phyloP scores from a whole-genome alignment of 2,113 vertebrate genomes.

The Rafetus swinhoei region DNA sequence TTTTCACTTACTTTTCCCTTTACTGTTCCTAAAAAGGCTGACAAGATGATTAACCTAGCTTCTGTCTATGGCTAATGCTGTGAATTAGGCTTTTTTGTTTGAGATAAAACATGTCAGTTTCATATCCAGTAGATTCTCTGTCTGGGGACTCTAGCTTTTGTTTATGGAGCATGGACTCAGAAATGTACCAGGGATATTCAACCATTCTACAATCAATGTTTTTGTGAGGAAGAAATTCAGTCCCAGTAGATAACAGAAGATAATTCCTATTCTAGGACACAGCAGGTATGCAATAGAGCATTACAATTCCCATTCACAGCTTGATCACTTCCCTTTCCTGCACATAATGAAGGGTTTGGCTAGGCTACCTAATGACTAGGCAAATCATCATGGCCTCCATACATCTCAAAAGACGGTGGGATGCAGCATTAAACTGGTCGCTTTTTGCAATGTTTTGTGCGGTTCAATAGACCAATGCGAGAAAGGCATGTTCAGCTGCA shows the following conservation, averaged over 20 bases:
- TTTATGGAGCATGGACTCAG: neutral
- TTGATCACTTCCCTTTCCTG: neutral
- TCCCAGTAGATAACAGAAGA: neutral
- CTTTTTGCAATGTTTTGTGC: too few relatives aligned
- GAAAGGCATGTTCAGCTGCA: too few relatives aligned
- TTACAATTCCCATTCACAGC: neutral
- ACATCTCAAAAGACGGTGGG: too few relatives aligned
- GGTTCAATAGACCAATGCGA: too few relatives aligned
- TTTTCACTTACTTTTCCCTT: neutral
- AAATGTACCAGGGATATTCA: neutral
- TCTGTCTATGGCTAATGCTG: neutral
- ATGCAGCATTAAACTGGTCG: too few relatives aligned
- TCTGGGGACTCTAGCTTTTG: neutral
- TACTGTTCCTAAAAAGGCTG: neutral
- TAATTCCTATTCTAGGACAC: neutral
- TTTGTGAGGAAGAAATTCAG: neutral
- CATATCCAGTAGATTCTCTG: neutral
- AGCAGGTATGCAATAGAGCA: accelerated
- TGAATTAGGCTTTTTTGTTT: neutral
- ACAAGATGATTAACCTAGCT: neutral
- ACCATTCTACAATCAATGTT: neutral
- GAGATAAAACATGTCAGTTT: neutral
- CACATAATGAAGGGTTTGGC: neutral
- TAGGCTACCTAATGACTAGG: neutral
- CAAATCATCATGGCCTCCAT: too few relatives aligned